Base-by-base conservation (phyloP, 2,888 invertebrate species). In the Sycophila texana region DNA sequence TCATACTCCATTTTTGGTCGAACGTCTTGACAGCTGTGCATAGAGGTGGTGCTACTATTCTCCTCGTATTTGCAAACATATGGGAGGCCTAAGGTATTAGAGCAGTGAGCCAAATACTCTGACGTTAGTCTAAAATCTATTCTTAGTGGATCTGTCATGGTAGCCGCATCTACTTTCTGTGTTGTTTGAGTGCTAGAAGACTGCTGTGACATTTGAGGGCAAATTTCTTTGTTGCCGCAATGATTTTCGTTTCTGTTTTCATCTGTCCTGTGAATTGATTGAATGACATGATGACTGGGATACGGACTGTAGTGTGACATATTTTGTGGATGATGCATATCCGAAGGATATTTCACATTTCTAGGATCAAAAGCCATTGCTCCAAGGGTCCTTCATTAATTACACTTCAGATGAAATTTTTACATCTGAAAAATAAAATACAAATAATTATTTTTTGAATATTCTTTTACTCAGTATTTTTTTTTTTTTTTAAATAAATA, bases 71-170 rank as follows among this genome's bases (percentile, higher is more conserved):
- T 89, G 61, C 87, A 84, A 63, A 87, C 87, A 22, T 88, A 89
- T 16, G 90, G 89, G 71, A 89, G 82, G 18, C 89, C 89, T 53
- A 89, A 82, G 3, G 87, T 86, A 80, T 84, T 89, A 4, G 89
- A 89, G 77, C 89, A 90, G 20, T 89, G 86, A 7, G 89, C 89
- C 68, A 90, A 83, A 75, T 89, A 90, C 77, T 90, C 90, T 0
- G 90, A 88, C 4, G 89, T 90, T 20, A 89, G 82, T 83, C 87
- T 87, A 72, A 90, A 89, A 80, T 90, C 90, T 74, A 90, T 89
- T 74, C 88, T 88, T 68, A 90, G 77, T 0, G 90, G 90, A 84
- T 90, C 90, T 5, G 90, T 90, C 90, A 90, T 90, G 7, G 90
- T 90, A 0, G 90, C 88, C 1, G 88, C 90, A 72, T 90, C 90